These are phyloP conservation scores for Pheosia gnoma DNA, from an alignment of 2,888 invertebrate species.

Conservation along the genomic window DNA sequence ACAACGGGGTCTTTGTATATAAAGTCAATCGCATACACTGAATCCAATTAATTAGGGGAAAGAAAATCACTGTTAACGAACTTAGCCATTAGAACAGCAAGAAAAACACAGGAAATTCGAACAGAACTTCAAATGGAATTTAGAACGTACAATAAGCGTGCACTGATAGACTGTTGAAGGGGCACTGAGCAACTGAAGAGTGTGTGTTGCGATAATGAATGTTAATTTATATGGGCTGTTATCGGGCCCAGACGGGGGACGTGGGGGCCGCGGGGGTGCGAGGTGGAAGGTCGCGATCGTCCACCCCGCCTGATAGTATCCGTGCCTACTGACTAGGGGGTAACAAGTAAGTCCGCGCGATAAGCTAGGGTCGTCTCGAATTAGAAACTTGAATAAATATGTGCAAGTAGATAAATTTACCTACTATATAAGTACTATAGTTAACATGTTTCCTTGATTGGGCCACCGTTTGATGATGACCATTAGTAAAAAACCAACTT, in stretches of 20 bases:
- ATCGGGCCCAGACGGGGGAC: conserved; percentile 65
- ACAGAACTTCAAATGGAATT: not conserved
- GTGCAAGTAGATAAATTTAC: conserved; percentile 5
- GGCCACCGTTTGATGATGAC: too few species aligned
- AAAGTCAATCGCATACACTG: conserved; percentile 45
- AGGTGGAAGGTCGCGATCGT: conserved; percentile 63
- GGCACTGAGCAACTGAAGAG: conserved; percentile 49
- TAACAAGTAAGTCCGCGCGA: conserved; percentile 56
- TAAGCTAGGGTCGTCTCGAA: conserved; percentile 46
- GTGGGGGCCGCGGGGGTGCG: conserved; percentile 53
- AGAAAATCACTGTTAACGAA: conserved; percentile 74
- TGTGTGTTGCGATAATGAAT: conserved; percentile 44
- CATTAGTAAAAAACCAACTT: too few species aligned
- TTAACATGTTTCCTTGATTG: too few species aligned
- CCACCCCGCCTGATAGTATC: conserved; percentile 68
- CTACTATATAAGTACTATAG: not conserved
- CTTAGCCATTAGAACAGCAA: conserved; percentile 73
- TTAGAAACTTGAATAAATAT: not conserved
- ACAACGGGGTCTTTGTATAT: conserved; percentile 21
- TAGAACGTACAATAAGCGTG: conserved; percentile 35
- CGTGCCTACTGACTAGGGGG: conserved; percentile 76
- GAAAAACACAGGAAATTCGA: conserved; percentile 11
- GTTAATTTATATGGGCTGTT: conserved; percentile 69
- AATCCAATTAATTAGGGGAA: conserved; percentile 63
- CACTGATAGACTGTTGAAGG: conserved; percentile 33